These are phyloP conservation scores for Ancistrus triradiatus DNA, from an alignment of 2,113 vertebrate species.

Conservation along the genomic window DNA sequence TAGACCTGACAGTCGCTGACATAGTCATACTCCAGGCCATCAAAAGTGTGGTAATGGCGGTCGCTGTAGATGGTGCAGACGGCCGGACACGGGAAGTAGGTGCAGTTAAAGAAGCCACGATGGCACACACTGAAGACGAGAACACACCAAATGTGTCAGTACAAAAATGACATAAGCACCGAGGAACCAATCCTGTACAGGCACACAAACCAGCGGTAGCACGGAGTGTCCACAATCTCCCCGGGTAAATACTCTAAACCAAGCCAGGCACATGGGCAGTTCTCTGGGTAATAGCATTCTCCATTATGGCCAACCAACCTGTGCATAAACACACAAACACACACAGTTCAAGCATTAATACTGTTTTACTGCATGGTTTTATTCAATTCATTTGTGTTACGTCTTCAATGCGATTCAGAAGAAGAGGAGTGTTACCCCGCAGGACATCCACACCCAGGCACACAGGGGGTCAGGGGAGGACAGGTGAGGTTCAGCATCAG, in stretches of 20 bases:
- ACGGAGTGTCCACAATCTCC: conserved; percentile 87
- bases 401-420: background rate
- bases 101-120: conserved; percentile 91
- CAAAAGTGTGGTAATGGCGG: conserved; percentile 93
- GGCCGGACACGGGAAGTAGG: conserved; percentile 87
- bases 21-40: conserved; percentile 94
- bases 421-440: conserved; percentile 72
- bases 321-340: conserved; percentile 33
- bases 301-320: conserved; percentile 90
- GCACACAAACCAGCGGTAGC: conserved; percentile 83
- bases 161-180: background rate
- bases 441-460: conserved; percentile 89
- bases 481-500: conserved; percentile 98
- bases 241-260: conserved; percentile 93
- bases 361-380: background rate
- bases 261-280: conserved; percentile 93
- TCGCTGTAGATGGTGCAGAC: conserved; percentile 94
- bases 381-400: background rate
- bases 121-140: conserved; percentile 78
- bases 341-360: background rate
- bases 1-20: conserved; percentile 92
- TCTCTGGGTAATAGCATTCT: conserved; percentile 91
- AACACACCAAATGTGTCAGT: background rate
- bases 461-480: conserved; percentile 85
- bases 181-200: background rate